These are phyloP conservation scores for Azemiops feae DNA, from an alignment of 2,113 vertebrate genomes.

Conservation along the genomic window DNA sequence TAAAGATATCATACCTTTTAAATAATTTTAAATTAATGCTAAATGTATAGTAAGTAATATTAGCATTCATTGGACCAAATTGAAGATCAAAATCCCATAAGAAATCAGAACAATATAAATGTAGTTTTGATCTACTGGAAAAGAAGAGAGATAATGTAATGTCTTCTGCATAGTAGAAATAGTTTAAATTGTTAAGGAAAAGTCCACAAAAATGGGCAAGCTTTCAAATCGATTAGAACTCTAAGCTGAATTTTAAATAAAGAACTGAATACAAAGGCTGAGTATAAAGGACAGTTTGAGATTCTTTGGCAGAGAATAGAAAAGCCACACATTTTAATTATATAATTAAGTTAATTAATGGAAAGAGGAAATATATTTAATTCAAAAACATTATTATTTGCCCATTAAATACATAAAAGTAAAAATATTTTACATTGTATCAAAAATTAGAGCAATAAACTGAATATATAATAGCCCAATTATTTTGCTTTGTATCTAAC, in stretches of 20 bases:
- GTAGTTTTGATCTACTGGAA: not conserved
- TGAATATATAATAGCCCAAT: not conserved
- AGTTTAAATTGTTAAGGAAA: not conserved
- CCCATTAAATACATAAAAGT: not conserved
- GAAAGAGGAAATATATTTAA: not conserved
- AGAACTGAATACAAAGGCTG: not conserved
- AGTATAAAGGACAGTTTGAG: not conserved
- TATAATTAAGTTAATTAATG: not conserved
- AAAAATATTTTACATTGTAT: not conserved
- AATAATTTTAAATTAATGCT: not conserved
- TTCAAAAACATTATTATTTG: not conserved
- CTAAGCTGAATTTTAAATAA: not conserved
- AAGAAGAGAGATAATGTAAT: not conserved
- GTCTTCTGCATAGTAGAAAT: not conserved
- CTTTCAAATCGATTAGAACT: not conserved
- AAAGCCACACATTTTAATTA: not conserved
- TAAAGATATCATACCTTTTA: not conserved
- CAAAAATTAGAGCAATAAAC: not conserved
- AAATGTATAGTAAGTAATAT: not conserved
- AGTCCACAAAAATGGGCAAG: not conserved
- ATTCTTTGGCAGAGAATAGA: not conserved
- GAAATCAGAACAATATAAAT: not conserved
- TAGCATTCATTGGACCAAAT: not conserved
- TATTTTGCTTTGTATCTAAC: not conserved
- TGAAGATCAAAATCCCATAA: not conserved